Evolutionary conservation across 2,797 vertebrate genomes (phyloP), one percentile per base, ranked within the genome.

Genomic region (Pantherophis vulpinus): DNA sequence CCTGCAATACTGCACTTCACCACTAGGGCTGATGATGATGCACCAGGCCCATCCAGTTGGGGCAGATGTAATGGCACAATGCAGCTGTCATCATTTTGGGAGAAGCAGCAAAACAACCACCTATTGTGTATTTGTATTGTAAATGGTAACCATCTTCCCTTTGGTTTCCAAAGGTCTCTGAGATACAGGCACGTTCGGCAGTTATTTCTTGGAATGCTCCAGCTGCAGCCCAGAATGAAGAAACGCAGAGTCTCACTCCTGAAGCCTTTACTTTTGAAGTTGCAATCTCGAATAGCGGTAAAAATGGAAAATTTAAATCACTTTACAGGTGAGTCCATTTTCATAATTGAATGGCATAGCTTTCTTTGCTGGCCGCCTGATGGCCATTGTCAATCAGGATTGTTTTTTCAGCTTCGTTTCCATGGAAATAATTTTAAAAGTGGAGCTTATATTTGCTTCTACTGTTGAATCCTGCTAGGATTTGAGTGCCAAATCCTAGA

Each of bases 301-400:
- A 98, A 95, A 98, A 97, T 95, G 98, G 98, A 96, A 98, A 98
- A 96, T 98, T 98, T 97, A 98, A 97, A 96, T 97, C 97, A 54
- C 96, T 98, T 93, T 98, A 98, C 95, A 96, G 95, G 98, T 98
- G 97, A 98, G 98, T 98, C 94, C 96, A 93, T 94, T 96, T 96
- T 95, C 96, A 96, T 96, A 94, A 60, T 95, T 96, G 96, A 96
- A 96, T 95, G 95, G 91, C 93, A 95, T 94, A 94, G 58, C 94
- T 25, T 54, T 95, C 95, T 95, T 14, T 54, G 3, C 96, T 96
- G 95, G 95, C 16, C 7, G 7, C 25, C 18, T 86, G 42, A 23
- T 6, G 2, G 9, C 27, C 2, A 14, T 1, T 42, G 51, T 27
- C n/a, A 56, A 32, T 29, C 18, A 51, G 91, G 63, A 11, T 79